Base-by-base conservation (phyloP, 2,888 invertebrate genomes). In the Xylota sylvarum region DNA sequence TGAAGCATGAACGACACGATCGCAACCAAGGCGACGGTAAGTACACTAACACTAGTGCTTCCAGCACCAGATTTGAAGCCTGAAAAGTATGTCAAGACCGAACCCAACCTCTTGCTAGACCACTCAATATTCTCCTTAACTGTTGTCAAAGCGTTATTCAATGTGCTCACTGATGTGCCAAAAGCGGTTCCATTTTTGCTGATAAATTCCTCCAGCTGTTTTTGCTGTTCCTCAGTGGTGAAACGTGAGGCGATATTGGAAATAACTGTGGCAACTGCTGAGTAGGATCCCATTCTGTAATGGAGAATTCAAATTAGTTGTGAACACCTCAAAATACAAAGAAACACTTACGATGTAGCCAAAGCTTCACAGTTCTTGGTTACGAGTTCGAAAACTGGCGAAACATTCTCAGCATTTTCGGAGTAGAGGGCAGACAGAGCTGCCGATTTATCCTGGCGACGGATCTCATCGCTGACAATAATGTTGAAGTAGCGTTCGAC, bases 351-450 rank as follows among this genome's bases (percentile, higher is more conserved):
- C 92, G 92, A 89, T 4, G 37, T 23, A 12, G 88, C 88, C n/a
- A 92, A 72, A 0, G 82, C 62, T 0, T 90, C 88, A 46, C 78
- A 62, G 14, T 91, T 88, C 1, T 62, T 52, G 0, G 89, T 91
- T 4, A 95, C 89, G 73, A 94, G 93, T 0, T 94, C 90, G 64
- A 95, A 92, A 0, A 94, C 95, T 0, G 94, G 88, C 3, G 93
- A 90, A 0, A 94, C 91, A 74, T 95, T 94, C 85, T 92, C 92
- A 58, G 94, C 93, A 88, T 94, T 94, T 74, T 94, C 93, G 0
- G 93, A 90, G 43, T 95, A 92, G 0, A 95, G 93, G 5, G 94
- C 93, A 0, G 91, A 72, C 17, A 93, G 88, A 2, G 92, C 91
- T n/a, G 90, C 82, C 0, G 90, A 89, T 60, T 91, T 92, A 79